Evolutionary conservation across 2,888 invertebrate species (phyloP).

Genomic region (Helobdella robusta): DNA sequence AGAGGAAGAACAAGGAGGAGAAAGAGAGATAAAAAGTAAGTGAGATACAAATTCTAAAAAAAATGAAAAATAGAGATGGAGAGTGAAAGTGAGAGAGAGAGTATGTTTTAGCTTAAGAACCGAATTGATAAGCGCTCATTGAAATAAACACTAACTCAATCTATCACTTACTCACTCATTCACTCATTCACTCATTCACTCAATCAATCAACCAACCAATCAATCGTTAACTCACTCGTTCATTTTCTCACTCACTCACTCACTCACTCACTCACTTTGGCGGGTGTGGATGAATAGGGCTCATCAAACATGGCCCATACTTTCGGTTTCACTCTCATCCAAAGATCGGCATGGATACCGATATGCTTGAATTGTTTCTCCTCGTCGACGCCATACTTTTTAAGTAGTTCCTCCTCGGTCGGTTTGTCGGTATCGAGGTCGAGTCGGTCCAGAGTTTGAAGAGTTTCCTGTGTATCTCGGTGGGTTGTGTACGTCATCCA

Average conservation of each 20-base stretch:
- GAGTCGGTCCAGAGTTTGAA: slow-evolving; percentile 89
- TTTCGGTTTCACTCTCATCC: slow-evolving; percentile 23
- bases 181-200: too few species aligned
- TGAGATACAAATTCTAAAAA: too few species aligned
- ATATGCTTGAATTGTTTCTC: slow-evolving; percentile 2
- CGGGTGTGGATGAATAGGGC: slow-evolving; percentile 28
- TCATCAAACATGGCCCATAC: slow-evolving; percentile 30
- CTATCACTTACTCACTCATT: too few species aligned
- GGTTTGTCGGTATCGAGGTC: slow-evolving; percentile 65
- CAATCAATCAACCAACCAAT: too few species aligned
- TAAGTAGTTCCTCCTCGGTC: slow-evolving; percentile 27
- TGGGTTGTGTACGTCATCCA: slow-evolving; percentile 93
- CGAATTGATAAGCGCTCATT: too few species aligned
- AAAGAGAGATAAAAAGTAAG: too few species aligned
- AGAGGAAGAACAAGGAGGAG: too few species aligned
- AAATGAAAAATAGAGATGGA: too few species aligned
- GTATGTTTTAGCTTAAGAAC: too few species aligned
- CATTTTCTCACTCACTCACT: background rate
- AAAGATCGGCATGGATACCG: slow-evolving; percentile 11
- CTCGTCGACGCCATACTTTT: slow-evolving; percentile 28
- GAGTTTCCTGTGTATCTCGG: slow-evolving; percentile 93
- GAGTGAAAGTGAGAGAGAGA: too few species aligned
- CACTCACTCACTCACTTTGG: slow-evolving; percentile 23
- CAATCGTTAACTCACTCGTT: too few species aligned
- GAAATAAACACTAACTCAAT: too few species aligned